Conservation (phyloP, 2,113 vertebrate species). For the Sylvia atricapilla region DNA sequence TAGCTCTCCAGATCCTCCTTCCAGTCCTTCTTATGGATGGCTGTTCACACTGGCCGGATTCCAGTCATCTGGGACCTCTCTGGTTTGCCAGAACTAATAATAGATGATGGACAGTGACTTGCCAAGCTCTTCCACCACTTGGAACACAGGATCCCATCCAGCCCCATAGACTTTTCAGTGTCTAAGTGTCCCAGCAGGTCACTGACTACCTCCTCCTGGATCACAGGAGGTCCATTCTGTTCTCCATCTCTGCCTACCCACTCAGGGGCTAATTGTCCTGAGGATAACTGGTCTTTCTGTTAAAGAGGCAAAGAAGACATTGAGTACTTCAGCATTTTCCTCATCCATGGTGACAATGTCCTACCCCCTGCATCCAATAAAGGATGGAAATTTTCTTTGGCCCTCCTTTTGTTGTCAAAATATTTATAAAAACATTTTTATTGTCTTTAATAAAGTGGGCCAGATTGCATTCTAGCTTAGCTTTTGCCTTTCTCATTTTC, state of each 20-base stretch:
- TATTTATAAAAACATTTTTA: background rate
- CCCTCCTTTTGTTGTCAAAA: background rate
- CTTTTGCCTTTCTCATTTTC: background rate
- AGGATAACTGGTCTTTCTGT: background rate
- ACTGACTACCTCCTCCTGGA: background rate
- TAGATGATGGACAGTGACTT: background rate
- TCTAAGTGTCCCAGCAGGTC: background rate
- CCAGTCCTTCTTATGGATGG: background rate
- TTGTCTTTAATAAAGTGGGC: background rate
- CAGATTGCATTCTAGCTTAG: background rate
- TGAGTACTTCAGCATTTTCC: background rate
- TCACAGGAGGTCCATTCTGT: background rate
- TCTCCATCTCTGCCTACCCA: background rate
- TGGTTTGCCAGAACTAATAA: background rate
- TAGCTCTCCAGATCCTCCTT: background rate
- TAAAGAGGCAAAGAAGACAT: background rate
- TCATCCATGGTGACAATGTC: background rate
- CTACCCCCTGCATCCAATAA: background rate
- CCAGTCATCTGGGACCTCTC: background rate
- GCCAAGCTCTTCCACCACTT: background rate
- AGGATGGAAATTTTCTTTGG: background rate
- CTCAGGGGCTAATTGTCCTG: background rate
- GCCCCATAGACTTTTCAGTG: background rate
- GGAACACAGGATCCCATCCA: background rate
- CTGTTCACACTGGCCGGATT: background rate